These are phyloP conservation scores for Tychaedon coryphoeus DNA, from an alignment of 2,113 vertebrate species.

Conservation along the genomic window DNA sequence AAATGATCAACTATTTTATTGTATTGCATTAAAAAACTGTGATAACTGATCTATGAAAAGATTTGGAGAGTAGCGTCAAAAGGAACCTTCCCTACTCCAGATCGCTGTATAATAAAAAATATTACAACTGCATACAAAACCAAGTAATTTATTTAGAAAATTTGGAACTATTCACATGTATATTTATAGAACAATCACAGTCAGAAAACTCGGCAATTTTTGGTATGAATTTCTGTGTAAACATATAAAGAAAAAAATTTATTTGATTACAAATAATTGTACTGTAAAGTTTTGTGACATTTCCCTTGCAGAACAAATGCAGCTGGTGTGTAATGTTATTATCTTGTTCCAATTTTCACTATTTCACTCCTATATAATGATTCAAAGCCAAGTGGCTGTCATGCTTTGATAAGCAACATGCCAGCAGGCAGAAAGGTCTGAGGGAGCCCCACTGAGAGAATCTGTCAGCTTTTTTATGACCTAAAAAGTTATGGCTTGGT, in stretches of 20 bases:
- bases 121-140: not conserved
- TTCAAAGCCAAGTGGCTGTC: conserved; percentile 3
- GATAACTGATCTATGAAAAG: not conserved
- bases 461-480: conserved; percentile 35
- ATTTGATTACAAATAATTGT: conserved; percentile 22
- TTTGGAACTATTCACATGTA: not conserved
- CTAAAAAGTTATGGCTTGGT: not conserved
- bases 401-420: conserved; percentile 25
- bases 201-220: not conserved
- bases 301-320: conserved; percentile 20
- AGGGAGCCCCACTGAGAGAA: not conserved
- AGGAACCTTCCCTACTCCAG: not conserved
- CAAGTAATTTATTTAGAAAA: conserved; percentile 48
- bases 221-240: conserved; percentile 1
- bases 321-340: not conserved
- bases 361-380: not conserved
- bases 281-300: not conserved
- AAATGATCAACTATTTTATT: not conserved
- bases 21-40: not conserved
- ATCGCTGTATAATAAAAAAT: not conserved
- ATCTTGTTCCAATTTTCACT: not conserved
- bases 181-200: not conserved
- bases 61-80: not conserved
- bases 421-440: conserved; percentile 10
- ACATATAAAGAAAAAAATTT: not conserved